A percentile compares a stretch with the other conserved stretches of the same genome.
phyloP scores from a whole-genome alignment of 2,113 vertebrate genomes.

The Sapajus apella region DNA sequence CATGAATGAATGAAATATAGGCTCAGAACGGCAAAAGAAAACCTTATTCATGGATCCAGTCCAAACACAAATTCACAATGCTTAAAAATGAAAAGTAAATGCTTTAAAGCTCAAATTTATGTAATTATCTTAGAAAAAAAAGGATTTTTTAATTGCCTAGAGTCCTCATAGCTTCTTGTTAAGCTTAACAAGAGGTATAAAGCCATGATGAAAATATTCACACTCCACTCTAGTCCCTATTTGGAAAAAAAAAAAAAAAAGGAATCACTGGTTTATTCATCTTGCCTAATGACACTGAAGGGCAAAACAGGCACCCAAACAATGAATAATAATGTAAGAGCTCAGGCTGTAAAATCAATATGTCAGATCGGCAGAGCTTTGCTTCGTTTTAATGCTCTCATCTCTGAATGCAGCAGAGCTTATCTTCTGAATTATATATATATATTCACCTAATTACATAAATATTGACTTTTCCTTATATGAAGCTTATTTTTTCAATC shows the following conservation, averaged over 20 bases:
- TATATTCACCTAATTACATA: slow-evolving; percentile 86
- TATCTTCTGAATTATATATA: slow-evolving; percentile 84
- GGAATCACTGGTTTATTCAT: slow-evolving; percentile 72
- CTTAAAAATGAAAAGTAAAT: slow-evolving; percentile 37
- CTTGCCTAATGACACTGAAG: slow-evolving; percentile 76
- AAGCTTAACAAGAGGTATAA: slow-evolving; percentile 68
- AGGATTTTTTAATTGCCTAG: background rate
- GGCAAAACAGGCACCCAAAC: slow-evolving; percentile 76
- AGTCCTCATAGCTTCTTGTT: slow-evolving; percentile 33
- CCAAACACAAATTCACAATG: slow-evolving; percentile 49
- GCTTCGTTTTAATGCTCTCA: slow-evolving; percentile 67
- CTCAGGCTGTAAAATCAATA: slow-evolving; percentile 83
- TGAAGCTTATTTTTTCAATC: slow-evolving; percentile 79
- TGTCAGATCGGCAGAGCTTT: slow-evolving; percentile 73
- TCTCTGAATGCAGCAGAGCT: slow-evolving; percentile 64
- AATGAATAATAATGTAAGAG: slow-evolving; percentile 77
- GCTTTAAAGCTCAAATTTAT: slow-evolving; percentile 55
- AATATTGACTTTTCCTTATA: slow-evolving; percentile 86
- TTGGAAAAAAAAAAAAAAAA: background rate
- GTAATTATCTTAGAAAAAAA: slow-evolving; percentile 26
- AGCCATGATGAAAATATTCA: slow-evolving; percentile 68
- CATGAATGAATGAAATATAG: background rate
- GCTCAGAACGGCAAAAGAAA: slow-evolving; percentile 47
- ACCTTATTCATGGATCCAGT: slow-evolving; percentile 53
- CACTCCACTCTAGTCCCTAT: background rate